Evolutionary conservation across 2,113 vertebrate genomes (phyloP).

Genomic region (Hippolais icterina): DNA sequence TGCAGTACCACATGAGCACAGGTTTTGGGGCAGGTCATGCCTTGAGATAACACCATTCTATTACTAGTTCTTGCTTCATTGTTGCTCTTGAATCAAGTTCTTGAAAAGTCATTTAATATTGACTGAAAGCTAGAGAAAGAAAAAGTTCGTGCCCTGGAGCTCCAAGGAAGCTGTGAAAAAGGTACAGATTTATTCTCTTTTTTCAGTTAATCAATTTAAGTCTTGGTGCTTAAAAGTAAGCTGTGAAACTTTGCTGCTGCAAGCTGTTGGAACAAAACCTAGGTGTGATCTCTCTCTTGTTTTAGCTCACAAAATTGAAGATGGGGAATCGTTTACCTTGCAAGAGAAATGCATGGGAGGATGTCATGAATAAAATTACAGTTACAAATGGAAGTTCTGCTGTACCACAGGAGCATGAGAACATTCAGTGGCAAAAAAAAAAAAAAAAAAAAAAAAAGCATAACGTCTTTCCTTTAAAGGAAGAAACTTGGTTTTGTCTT

Average conservation of each 20-base stretch:
- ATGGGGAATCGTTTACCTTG: not conserved
- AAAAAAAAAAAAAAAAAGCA: not conserved
- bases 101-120: not conserved
- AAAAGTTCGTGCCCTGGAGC: not conserved
- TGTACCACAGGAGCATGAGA: not conserved
- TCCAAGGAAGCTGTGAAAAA: not conserved
- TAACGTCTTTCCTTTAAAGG: not conserved
- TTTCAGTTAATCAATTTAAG: not conserved
- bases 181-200: not conserved
- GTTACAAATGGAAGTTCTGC: not conserved
- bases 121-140: not conserved
- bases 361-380: not conserved
- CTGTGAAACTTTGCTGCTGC: not conserved
- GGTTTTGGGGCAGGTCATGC: not conserved
- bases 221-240: not conserved
- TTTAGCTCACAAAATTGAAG: not conserved
- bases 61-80: not conserved
- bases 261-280: constrained; percentile 16
- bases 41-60: not conserved
- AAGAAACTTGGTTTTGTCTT: not conserved
- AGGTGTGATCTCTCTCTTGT: not conserved
- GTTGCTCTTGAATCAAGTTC: not conserved
- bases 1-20: not conserved
- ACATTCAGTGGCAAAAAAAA: not conserved
- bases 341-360: not conserved